phyloP scores from a whole-genome alignment of 1,140 invertebrate genomes.

The Tetramorium parvispinum region DNA sequence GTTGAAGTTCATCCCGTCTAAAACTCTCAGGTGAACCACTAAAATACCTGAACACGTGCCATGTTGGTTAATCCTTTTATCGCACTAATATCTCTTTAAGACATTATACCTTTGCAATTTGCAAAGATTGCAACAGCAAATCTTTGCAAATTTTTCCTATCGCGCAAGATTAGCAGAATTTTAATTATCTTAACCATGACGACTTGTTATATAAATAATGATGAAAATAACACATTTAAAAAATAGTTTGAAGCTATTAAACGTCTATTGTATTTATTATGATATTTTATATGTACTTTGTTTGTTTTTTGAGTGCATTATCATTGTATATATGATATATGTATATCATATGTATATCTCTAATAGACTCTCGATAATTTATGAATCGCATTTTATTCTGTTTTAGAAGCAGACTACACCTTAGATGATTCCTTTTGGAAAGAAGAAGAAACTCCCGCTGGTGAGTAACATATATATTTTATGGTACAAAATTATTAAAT shows the following conservation, averaged over 20 bases:
- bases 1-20: conserved; percentile 2
- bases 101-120: background rate
- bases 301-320: background rate
- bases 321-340: background rate
- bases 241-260: background rate
- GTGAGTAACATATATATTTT: conserved; percentile 86
- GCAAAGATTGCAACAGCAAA: conserved; percentile 15
- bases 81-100: background rate
- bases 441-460: conserved; percentile 94
- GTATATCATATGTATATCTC: background rate
- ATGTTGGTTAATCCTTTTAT: background rate
- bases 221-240: background rate
- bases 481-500: background rate
- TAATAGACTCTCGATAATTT: background rate
- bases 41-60: conserved; percentile 9
- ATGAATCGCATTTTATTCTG: conserved; percentile 48
- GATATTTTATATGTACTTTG: background rate
- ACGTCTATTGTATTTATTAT: background rate
- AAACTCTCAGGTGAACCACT: conserved; percentile 17
- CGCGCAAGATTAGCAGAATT: background rate
- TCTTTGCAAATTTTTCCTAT: conserved; percentile 14
- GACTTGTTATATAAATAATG: background rate
- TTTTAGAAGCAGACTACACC: conserved; percentile 96
- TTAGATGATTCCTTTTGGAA: conserved; percentile 96
- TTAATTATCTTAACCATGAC: background rate